Conservation (phyloP, 1,140 invertebrate genomes). For the Zaprionus capensis region DNA sequence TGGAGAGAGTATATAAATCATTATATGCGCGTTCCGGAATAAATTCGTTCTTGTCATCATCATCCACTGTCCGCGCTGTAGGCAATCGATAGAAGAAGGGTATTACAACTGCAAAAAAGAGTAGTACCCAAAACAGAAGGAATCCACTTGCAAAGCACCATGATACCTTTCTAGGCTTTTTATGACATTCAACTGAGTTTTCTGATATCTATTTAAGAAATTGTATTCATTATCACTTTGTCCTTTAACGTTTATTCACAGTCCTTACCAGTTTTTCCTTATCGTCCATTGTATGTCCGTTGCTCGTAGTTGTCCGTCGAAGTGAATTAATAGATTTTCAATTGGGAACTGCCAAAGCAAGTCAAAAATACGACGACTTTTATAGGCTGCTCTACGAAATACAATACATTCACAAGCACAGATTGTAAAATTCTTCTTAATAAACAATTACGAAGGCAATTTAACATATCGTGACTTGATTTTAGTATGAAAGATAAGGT, state of each 20-base stretch:
- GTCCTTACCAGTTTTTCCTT: slow-evolving; percentile 31
- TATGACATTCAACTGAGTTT: not conserved
- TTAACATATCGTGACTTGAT: slow-evolving; percentile 4
- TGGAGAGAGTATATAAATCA: slow-evolving; percentile 88
- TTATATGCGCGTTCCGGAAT: slow-evolving; percentile 70
- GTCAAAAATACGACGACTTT: not conserved
- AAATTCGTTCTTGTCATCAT: slow-evolving; percentile 47
- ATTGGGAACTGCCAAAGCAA: slow-evolving; percentile 5
- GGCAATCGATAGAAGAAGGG: slow-evolving; percentile 66
- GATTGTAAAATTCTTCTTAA: not conserved
- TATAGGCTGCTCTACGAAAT: not conserved
- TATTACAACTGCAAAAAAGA: slow-evolving; percentile 67
- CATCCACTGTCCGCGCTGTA: slow-evolving; percentile 49
- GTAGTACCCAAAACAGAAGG: slow-evolving; percentile 61
- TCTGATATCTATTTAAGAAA: not conserved
- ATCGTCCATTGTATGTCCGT: slow-evolving; percentile 9
- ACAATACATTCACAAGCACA: not conserved
- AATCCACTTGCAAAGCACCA: slow-evolving; percentile 64
- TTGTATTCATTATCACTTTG: not conserved
- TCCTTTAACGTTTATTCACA: not conserved
- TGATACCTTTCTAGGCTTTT: slow-evolving; percentile 12
- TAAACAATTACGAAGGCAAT: slow-evolving; percentile 16
- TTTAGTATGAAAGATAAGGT: not conserved
- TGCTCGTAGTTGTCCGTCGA: not conserved
- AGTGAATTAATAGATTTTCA: not conserved